These are phyloP conservation scores for Heloderma charlesbogerti DNA, from an alignment of 2,113 vertebrate genomes.

Conservation along the genomic window DNA sequence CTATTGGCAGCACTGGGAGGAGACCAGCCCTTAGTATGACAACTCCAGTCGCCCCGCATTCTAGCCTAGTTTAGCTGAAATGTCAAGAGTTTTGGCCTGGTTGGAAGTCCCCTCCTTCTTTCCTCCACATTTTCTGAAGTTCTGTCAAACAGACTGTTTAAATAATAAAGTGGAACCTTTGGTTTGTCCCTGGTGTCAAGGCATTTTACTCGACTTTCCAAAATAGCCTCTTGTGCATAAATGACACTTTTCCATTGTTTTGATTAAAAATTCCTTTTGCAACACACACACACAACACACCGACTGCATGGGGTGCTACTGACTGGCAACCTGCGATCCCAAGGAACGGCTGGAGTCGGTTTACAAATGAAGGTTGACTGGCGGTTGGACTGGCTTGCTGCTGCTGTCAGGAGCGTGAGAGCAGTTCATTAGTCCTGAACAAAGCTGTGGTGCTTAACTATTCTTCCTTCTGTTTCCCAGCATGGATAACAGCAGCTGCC, in stretches of 20 bases:
- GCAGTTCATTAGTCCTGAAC: constrained; percentile 1
- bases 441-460: constrained; percentile 26
- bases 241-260: constrained; percentile 15
- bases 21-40: neutral
- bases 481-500: constrained; percentile 5
- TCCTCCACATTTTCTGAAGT: neutral
- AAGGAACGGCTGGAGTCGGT: neutral
- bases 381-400: neutral
- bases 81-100: neutral
- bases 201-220: neutral
- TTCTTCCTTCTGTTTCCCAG: constrained; percentile 13
- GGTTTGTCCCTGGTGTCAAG: neutral
- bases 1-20: neutral
- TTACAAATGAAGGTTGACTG: neutral
- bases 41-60: neutral
- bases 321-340: neutral
- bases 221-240: neutral
- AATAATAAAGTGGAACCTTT: constrained; percentile 30
- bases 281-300: neutral
- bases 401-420: neutral
- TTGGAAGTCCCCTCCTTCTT: neutral
- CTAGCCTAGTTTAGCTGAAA: neutral
- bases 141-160: neutral
- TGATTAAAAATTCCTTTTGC: constrained; percentile 38
- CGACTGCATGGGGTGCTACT: neutral